phyloP scores from a whole-genome alignment of 2,797 vertebrate genomes.

The Platalea minor region DNA sequence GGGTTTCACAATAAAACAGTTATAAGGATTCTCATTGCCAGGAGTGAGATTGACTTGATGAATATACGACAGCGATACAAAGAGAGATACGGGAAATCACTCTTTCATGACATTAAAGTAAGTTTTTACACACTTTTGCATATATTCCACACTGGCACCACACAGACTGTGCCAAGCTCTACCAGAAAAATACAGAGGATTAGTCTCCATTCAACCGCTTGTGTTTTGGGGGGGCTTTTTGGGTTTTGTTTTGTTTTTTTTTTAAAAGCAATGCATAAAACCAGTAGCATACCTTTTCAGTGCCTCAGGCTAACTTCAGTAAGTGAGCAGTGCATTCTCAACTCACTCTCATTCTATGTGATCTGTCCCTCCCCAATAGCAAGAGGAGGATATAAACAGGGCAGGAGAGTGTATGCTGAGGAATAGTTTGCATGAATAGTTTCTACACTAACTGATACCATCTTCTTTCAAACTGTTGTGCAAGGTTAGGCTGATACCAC shows the following conservation, averaged over 20 bases:
- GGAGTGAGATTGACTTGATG: conserved; percentile 80
- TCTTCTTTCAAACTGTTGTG: not conserved
- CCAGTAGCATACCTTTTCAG: not conserved
- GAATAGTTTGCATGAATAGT: not conserved
- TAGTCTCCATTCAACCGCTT: not conserved
- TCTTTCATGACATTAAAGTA: conserved; percentile 80
- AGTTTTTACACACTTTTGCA: not conserved
- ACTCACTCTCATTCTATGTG: not conserved
- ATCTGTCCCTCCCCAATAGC: not conserved
- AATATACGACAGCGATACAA: conserved; percentile 76
- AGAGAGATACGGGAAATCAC: conserved; percentile 78
- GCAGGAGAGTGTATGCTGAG: not conserved
- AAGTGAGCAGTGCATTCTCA: not conserved
- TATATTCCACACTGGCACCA: not conserved
- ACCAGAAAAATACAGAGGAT: not conserved
- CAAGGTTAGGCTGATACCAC: not conserved
- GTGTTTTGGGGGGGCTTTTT: too few species aligned
- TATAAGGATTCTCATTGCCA: conserved; percentile 77
- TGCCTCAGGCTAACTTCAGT: not conserved
- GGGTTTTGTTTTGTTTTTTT: not conserved
- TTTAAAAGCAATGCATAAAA: not conserved
- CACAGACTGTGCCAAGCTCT: not conserved
- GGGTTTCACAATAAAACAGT: conserved; percentile 82
- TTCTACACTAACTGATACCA: not conserved
- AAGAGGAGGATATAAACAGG: not conserved